Percentiles rank a stretch among this genome's conserved stretches.
Conservation (phyloP, 2,113 vertebrate genomes). For the Zingel zingel region DNA sequence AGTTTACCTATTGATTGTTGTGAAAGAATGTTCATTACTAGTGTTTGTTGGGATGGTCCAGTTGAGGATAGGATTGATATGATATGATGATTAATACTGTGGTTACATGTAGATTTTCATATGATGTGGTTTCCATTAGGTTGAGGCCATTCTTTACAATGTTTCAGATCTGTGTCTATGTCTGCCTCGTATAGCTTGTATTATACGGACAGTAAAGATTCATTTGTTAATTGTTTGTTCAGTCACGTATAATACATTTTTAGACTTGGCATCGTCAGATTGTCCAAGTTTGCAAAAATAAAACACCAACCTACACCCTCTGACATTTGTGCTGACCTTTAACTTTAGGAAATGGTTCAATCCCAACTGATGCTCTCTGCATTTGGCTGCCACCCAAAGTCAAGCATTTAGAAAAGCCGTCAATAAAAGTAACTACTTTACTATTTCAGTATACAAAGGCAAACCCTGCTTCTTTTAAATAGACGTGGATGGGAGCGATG, state of each 20-base stretch:
- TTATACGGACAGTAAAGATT: neutral
- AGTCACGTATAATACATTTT: neutral
- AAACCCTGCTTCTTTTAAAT: neutral
- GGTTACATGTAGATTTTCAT: neutral
- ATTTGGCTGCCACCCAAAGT: slow-evolving; percentile 18
- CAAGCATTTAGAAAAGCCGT: slow-evolving; percentile 8
- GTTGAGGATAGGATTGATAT: neutral
- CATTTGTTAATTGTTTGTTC: neutral
- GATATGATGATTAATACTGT: neutral
- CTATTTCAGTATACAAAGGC: too few species aligned
- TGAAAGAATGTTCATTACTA: too few species aligned
- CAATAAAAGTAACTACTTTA: neutral
- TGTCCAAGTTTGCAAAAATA: neutral
- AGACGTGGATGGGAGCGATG: neutral
- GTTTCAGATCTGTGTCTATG: neutral
- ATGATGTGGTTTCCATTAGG: neutral
- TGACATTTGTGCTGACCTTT: slow-evolving; percentile 48
- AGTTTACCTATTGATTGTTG: too few species aligned
- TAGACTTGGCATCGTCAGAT: neutral
- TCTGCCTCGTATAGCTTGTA: neutral
- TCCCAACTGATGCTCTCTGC: slow-evolving; percentile 12
- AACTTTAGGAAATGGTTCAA: slow-evolving; percentile 31
- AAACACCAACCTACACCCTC: neutral
- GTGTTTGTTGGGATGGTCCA: slow-evolving; percentile 3
- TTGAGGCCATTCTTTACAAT: neutral